Percentiles rank a stretch among this genome's conserved stretches.
phyloP scores from a whole-genome alignment of 1,140 invertebrate genomes.

The Drosophila rufa region DNA sequence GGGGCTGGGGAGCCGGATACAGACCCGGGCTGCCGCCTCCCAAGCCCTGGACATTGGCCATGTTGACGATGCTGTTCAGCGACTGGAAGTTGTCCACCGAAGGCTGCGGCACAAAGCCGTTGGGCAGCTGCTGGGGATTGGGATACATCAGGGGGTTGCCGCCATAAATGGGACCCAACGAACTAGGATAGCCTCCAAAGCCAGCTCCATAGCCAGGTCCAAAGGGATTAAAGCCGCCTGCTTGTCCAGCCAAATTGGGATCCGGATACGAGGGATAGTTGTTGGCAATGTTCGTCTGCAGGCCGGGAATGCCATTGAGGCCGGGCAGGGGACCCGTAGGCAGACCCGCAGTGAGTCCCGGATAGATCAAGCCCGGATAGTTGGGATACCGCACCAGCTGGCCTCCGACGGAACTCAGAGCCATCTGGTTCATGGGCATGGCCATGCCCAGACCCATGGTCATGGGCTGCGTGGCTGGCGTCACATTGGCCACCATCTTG shows the following conservation, averaged over 20 bases:
- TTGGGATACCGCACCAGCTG: conserved; percentile 62
- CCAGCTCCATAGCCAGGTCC: neutral
- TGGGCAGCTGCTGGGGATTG: conserved; percentile 48
- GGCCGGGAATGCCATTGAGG: conserved; percentile 30
- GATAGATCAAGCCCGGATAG: conserved; percentile 53
- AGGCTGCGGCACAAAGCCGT: conserved; percentile 48
- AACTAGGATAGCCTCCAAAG: conserved; percentile 34
- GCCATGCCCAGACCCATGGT: conserved; percentile 29
- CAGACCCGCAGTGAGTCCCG: neutral
- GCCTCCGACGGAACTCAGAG: conserved; percentile 34
- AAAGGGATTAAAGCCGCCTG: conserved; percentile 14
- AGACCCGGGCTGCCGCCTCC: conserved; percentile 15
- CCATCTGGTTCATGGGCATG: conserved; percentile 58
- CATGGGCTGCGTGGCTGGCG: conserved; percentile 40
- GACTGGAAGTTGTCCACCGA: conserved; percentile 57
- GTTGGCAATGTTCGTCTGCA: conserved; percentile 51
- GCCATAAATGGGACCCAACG: conserved; percentile 2
- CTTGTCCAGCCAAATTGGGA: conserved; percentile 29
- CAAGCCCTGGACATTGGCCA: conserved; percentile 62
- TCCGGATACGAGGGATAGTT: conserved; percentile 52
- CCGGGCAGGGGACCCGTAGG: conserved; percentile 3
- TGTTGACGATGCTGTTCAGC: conserved; percentile 56
- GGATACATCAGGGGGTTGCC: conserved; percentile 30
- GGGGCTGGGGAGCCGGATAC: conserved; percentile 31
- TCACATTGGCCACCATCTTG: conserved; percentile 67